Conservation (phyloP, 2,113 vertebrate species). For the Crotalus tigris region DNA sequence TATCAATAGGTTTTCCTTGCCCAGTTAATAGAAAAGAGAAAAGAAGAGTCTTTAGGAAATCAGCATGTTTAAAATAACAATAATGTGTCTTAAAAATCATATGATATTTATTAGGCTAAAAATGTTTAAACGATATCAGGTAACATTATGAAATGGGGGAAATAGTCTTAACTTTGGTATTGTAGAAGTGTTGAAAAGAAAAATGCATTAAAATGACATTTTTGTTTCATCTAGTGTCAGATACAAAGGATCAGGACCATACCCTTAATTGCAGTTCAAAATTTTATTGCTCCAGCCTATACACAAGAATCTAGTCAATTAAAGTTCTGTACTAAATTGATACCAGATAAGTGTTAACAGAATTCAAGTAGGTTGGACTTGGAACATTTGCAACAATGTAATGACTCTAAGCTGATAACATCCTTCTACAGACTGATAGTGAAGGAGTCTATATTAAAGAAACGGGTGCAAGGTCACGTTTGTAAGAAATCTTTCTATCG, state of each 20-base stretch:
- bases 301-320: neutral
- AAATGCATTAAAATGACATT: conserved; percentile 62
- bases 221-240: conserved; percentile 40
- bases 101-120: conserved; percentile 3
- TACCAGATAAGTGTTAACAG: neutral
- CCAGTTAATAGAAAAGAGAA: neutral
- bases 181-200: conserved; percentile 47
- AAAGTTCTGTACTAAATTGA: neutral
- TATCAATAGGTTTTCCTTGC: neutral
- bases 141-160: conserved; percentile 23
- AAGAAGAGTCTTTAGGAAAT: neutral
- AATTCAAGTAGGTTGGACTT: neutral
- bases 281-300: neutral
- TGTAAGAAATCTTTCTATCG: conserved; percentile 55
- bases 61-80: conserved; percentile 19
- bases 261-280: neutral
- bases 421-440: neutral
- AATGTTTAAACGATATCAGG: conserved; percentile 35
- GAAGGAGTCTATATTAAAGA: conserved; percentile 54
- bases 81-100: conserved; percentile 32
- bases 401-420: neutral
- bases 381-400: neutral
- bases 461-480: conserved; percentile 60
- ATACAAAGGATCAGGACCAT: neutral
- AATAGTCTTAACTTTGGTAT: conserved; percentile 38